A percentile compares a stretch with the other conserved stretches of the same genome.
These are phyloP conservation scores for Hirudo medicinalis DNA, from an alignment of 1,140 invertebrate genomes.

Conservation along the genomic window DNA sequence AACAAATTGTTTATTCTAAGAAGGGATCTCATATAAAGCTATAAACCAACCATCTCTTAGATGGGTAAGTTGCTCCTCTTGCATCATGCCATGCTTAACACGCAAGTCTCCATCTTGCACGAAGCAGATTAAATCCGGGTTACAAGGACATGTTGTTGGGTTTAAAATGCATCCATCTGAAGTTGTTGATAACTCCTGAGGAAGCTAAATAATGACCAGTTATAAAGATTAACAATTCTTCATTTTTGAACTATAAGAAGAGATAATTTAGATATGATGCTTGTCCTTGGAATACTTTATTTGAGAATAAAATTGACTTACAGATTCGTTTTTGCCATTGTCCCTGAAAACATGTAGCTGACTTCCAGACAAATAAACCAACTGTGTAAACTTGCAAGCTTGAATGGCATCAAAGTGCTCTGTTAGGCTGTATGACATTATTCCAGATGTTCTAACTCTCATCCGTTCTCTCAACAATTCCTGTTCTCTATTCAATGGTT, in stretches of 20 bases:
- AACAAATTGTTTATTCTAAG: constrained; percentile 23
- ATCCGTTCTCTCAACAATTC: constrained; percentile 79
- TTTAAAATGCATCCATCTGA: constrained; percentile 50
- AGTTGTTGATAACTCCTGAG: constrained; percentile 32
- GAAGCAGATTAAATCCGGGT: constrained; percentile 72
- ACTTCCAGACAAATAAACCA: too few relatives aligned
- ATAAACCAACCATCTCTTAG: constrained; percentile 57
- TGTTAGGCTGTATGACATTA: constrained; percentile 67
- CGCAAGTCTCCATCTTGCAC: constrained; percentile 81
- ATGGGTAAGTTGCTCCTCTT: constrained; percentile 59
- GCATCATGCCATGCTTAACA: constrained; percentile 51
- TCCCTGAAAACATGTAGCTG: constrained; percentile 47
- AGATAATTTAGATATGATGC: too few relatives aligned
- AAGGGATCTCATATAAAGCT: constrained; percentile 24
- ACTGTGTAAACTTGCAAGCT: too few relatives aligned
- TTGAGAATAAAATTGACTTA: neutral
- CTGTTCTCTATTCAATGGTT: constrained; percentile 61
- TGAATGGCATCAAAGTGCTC: neutral
- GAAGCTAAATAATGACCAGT: constrained; percentile 4
- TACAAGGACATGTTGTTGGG: constrained; percentile 77
- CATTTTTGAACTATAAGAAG: too few relatives aligned
- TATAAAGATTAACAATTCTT: too few relatives aligned
- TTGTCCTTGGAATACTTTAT: too few relatives aligned
- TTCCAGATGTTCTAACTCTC: constrained; percentile 74
- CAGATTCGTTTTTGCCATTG: constrained; percentile 37